Evolutionary conservation across 35 echinoderm and acorn worm species (phyloP).

Genomic region (Lytechinus variegatus): DNA sequence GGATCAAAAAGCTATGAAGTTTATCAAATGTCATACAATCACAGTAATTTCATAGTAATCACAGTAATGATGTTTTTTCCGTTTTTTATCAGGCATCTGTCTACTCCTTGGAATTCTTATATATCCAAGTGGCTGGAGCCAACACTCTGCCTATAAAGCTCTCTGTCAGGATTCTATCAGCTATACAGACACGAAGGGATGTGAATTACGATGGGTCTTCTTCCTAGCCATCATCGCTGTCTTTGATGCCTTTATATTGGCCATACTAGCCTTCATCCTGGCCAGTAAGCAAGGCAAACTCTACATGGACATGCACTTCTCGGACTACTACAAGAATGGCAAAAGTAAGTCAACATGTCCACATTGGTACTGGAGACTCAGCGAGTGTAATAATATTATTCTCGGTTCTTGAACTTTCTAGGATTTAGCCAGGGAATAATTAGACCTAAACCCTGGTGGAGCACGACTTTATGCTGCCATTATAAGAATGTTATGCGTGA

Average conservation of each 20-base stretch:
- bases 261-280: constrained; percentile 85
- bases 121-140: constrained; percentile 72
- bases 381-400: too few relatives aligned
- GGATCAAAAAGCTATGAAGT: too few relatives aligned
- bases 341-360: not conserved
- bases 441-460: too few relatives aligned
- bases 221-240: constrained; percentile 92
- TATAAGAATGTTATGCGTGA: too few relatives aligned
- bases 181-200: constrained; percentile 56
- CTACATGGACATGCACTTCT: constrained; percentile 76
- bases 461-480: too few relatives aligned
- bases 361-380: too few relatives aligned
- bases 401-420: too few relatives aligned
- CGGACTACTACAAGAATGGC: constrained; percentile 84
- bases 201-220: constrained; percentile 87
- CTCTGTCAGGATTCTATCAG: constrained; percentile 52
- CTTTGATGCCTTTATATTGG: constrained; percentile 87
- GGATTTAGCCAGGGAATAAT: too few relatives aligned
- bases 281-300: constrained; percentile 94
- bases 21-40: too few relatives aligned
- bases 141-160: constrained; percentile 8
- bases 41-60: too few relatives aligned
- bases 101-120: constrained; percentile 77
- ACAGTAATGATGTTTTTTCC: too few relatives aligned
- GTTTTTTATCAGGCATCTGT: constrained; percentile 58